These are phyloP conservation scores for Naja naja DNA, from an alignment of 2,113 vertebrate species.

Conservation along the genomic window DNA sequence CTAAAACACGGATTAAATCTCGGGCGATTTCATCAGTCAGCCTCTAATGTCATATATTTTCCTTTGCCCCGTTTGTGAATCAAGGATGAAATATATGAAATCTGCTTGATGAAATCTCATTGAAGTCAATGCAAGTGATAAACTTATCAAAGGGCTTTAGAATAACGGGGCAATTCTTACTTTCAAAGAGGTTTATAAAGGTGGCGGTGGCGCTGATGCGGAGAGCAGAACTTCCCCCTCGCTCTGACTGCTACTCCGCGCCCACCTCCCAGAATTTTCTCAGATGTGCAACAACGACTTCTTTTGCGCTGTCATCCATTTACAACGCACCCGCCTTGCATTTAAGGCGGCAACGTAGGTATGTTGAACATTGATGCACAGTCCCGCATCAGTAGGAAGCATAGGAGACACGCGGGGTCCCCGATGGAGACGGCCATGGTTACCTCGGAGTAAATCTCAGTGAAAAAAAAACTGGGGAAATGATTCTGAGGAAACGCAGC, in stretches of 20 bases:
- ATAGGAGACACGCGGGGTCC: not conserved
- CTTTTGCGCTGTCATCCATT: not conserved
- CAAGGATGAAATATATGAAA: not conserved
- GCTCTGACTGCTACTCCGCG: not conserved
- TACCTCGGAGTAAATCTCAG: not conserved
- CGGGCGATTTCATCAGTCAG: slow-evolving; percentile 30
- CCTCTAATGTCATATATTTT: not conserved
- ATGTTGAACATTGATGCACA: not conserved
- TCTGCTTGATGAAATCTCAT: not conserved
- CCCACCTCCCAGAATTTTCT: not conserved
- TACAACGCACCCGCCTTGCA: not conserved
- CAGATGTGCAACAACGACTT: not conserved
- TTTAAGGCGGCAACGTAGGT: not conserved
- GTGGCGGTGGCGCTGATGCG: not conserved
- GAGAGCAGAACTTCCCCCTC: not conserved
- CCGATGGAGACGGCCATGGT: not conserved
- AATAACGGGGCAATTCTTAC: not conserved
- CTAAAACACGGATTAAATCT: not conserved
- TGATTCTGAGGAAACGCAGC: not conserved
- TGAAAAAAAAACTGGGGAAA: not conserved
- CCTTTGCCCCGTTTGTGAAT: not conserved
- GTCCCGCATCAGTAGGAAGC: not conserved
- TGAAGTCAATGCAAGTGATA: not conserved
- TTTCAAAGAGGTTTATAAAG: not conserved
- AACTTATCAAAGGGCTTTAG: not conserved